Evolutionary conservation across 1,140 invertebrate species (phyloP), one percentile per base, ranked within the genome.

Genomic region (Orussus abietinus): DNA sequence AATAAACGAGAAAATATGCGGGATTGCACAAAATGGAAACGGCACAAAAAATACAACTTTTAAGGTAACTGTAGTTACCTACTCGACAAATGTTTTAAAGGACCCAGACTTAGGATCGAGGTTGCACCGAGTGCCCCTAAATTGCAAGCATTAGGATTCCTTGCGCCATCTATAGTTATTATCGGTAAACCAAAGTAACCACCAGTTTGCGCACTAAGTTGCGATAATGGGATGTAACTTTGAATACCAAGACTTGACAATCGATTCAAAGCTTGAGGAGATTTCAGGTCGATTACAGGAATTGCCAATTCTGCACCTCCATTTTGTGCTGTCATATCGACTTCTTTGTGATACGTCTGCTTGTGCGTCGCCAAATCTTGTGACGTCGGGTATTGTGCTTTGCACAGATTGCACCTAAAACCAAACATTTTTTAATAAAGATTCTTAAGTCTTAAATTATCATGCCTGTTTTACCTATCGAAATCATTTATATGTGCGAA

Each of bases 161-260:
- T 69, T 28, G 77, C 72, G 53, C 78, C 79, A 49, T 84, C 81
- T 11, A 81, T 76, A 9, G 80, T 82, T 32, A 87, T 76, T n/a
- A 88, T 81, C 1, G 85, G 85, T 30, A 88, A 69, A 10, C 81
- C 83, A 45, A 83, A 86, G 26, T 78, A 79, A 6, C 83, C 81
- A 26, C 78, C 78, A 0, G 76, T 69, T 44, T 75, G 75, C 39
- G 77, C 75, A 41, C 79, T 78, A 7, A 82, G 59, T 56, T 81
- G 81, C 0, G 81, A 82, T 32, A 87, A 62, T 2, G 84, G 83
- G 49, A 88, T 83, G 60, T 83, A 86, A 66, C 80, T 82, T 46
- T 80, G 79, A 47, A 88, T 84, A 30, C 86, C 86, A 41, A 87
- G 67, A 59, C 64, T 77, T 38, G 72, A 74, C 12, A 88, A 66